Conservation (phyloP, 1,140 invertebrate species). For the Matsumurasca onukii region DNA sequence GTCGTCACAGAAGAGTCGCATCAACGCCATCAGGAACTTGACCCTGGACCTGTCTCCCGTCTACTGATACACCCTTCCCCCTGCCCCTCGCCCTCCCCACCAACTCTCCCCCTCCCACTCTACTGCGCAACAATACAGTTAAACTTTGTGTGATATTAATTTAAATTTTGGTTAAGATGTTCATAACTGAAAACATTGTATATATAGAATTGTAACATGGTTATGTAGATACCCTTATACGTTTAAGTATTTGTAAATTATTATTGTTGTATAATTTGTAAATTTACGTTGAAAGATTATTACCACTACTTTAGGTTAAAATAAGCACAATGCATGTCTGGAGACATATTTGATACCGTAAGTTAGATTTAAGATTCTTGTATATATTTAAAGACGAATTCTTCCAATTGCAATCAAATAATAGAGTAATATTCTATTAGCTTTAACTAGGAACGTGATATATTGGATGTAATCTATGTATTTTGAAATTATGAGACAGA, state of each 20-base stretch:
- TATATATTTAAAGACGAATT: constrained; percentile 11
- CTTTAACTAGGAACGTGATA: constrained; percentile 21
- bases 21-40: constrained; percentile 75
- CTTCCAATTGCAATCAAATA: constrained; percentile 13
- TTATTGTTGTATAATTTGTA: constrained; percentile 17
- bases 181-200: neutral
- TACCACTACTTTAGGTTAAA: neutral
- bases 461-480: neutral
- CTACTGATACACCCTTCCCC: constrained; percentile 57
- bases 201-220: constrained; percentile 17
- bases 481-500: no score
- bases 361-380: neutral
- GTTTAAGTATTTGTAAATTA: constrained; percentile 21
- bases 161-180: constrained; percentile 15
- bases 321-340: constrained; percentile 10
- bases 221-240: constrained; percentile 10
- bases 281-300: constrained; percentile 16
- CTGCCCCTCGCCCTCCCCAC: neutral
- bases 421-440: neutral
- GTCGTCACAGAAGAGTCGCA: constrained; percentile 74
- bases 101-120: neutral
- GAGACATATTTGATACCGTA: constrained; percentile 4
- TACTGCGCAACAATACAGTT: constrained; percentile 7
- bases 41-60: constrained; percentile 79
- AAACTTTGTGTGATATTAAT: constrained; percentile 26